A percentile compares a stretch with the other conserved stretches of the same genome.
phyloP scores from a whole-genome alignment of 2,797 vertebrate genomes.

The Sarcoramphus papa region DNA sequence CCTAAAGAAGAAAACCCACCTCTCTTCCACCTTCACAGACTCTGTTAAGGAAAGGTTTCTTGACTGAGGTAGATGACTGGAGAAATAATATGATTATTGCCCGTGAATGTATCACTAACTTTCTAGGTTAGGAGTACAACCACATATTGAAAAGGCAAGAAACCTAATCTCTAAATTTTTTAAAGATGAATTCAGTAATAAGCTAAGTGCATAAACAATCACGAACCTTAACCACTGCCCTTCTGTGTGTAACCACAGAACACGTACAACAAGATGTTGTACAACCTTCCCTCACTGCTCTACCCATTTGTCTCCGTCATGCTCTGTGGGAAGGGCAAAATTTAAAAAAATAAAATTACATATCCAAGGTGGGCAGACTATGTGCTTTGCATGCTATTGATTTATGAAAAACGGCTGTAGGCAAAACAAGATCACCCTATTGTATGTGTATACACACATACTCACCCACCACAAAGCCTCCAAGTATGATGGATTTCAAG shows the following conservation, averaged over 20 bases:
- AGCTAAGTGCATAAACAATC: not conserved
- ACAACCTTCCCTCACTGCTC: not conserved
- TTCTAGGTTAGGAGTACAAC: not conserved
- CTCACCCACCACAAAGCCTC: not conserved
- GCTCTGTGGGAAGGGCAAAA: not conserved
- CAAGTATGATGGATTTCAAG: accelerated
- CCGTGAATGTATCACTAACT: not conserved
- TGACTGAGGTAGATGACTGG: not conserved
- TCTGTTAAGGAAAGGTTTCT: not conserved
- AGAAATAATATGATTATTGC: not conserved
- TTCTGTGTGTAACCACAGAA: not conserved
- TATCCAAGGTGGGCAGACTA: not conserved
- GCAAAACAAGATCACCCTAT: accelerated
- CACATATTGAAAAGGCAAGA: not conserved
- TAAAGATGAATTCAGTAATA: not conserved
- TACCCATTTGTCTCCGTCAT: not conserved
- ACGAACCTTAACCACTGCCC: not conserved
- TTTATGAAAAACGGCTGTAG: not conserved
- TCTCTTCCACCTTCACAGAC: not conserved
- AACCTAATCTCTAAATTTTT: not conserved
- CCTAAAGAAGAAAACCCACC: not conserved
- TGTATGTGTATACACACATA: accelerated
- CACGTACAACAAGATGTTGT: accelerated
- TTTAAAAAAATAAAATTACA: not conserved
- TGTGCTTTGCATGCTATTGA: accelerated